Base-by-base conservation (phyloP, 2,888 invertebrate genomes). In the Drosophila emarginata region DNA sequence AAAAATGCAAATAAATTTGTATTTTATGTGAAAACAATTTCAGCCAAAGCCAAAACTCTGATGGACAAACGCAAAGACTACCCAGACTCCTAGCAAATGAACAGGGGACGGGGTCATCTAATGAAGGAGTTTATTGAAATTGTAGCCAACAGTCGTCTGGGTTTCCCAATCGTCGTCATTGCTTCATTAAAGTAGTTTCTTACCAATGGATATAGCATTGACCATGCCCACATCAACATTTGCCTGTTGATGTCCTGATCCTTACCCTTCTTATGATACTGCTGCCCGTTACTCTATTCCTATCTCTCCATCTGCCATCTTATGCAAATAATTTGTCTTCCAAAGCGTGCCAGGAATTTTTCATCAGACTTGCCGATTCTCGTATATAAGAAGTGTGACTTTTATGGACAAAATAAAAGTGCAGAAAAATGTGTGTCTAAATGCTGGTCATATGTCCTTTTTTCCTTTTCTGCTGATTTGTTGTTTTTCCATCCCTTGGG, bases 1-100 rank as follows among this genome's bases (percentile, higher is more conserved):
- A 87, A 87, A 87, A 87, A 87, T 87, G 86, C 88, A 87, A 87
- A 87, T 87, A 87, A 87, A 87, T 87, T 85, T 81, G 78, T 82
- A 75, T 86, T 86, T 86, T 79, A 87, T 84, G 81, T 72, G 79
- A 84, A 84, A 85, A 85, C 84, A 84, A 84, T 84, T 84, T 84
- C 78, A 45, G 72, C 63, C 75, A 71, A 75, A 82, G 70, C 64
- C 59, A 64, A 45, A 62, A 45, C 59, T 63, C 54, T 28, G 64
- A 64, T 36, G 28, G 58, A 58, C 54, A 67, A 56, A 51, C 23
- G 65, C 50, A 40, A 61, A 45, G 18, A 21, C 45, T 21, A 18
- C 45, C 45, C 57, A 51, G 45, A 71, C 71, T 70, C 56, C 51
- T 37, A 40, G 66, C 58, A 45, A 45, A 21, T 45, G 45, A 45